A percentile compares a stretch with the other conserved stretches of the same genome.
Evolutionary conservation across 2,888 invertebrate genomes (phyloP).

Genomic region (Chironomus riparius): DNA sequence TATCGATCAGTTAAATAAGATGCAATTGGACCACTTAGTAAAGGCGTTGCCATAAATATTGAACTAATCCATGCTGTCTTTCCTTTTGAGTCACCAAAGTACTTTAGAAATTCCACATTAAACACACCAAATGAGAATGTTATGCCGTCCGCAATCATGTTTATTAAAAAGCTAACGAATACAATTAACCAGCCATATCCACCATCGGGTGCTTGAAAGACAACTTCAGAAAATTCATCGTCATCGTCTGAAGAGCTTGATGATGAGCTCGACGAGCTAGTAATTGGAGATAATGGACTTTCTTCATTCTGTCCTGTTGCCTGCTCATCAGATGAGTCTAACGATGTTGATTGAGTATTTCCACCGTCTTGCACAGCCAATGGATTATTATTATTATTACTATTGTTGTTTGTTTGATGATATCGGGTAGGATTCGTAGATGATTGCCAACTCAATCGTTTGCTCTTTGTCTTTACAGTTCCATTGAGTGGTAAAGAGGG

Average conservation of each 20-base stretch:
- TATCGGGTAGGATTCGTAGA: slow-evolving; percentile 29
- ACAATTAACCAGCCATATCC: slow-evolving; percentile 94
- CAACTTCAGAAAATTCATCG: slow-evolving; percentile 53
- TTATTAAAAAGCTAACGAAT: slow-evolving; percentile 78
- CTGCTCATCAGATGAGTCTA: slow-evolving; percentile 29
- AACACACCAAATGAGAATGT: slow-evolving; percentile 89
- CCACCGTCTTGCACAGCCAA: background rate
- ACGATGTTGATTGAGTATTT: slow-evolving; percentile 30
- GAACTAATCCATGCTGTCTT: slow-evolving; percentile 87
- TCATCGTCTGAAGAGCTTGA: slow-evolving; percentile 47
- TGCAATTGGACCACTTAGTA: slow-evolving; percentile 76
- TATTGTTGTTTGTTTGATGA: background rate
- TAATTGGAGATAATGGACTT: slow-evolving; percentile 33
- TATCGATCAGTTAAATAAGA: slow-evolving; percentile 74
- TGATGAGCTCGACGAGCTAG: slow-evolving; percentile 37
- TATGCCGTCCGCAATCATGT: slow-evolving; percentile 84
- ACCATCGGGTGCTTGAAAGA: slow-evolving; percentile 64
- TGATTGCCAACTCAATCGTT: slow-evolving; percentile 21
- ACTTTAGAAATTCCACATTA: slow-evolving; percentile 73
- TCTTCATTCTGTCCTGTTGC: slow-evolving; percentile 34
- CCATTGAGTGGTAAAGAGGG: slow-evolving; percentile 5
- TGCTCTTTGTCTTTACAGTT: background rate
- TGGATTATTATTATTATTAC: background rate
- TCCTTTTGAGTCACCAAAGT: slow-evolving; percentile 75
- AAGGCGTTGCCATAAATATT: slow-evolving; percentile 84